phyloP scores from a whole-genome alignment of 2,113 vertebrate genomes.

The Tetrao urogallus region DNA sequence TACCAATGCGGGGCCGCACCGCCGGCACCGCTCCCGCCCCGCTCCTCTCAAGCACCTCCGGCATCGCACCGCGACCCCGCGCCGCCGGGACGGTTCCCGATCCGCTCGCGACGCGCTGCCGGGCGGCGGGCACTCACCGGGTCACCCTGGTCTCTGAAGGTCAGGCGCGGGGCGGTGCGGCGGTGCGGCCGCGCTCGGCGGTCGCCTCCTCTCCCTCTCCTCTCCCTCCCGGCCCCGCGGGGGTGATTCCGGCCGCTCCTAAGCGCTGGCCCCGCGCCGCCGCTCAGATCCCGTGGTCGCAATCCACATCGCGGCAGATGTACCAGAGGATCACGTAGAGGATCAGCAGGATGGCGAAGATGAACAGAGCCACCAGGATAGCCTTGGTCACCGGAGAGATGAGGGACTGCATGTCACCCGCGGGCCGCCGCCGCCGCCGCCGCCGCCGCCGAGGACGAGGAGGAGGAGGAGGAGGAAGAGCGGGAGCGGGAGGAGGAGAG shows the following conservation, averaged over 20 bases:
- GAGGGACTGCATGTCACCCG: slow-evolving; percentile 94
- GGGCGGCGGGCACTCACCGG: slow-evolving; percentile 63
- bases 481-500: background rate
- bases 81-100: background rate
- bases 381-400: slow-evolving; percentile 97
- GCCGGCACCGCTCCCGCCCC: background rate
- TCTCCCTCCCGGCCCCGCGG: background rate
- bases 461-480: background rate
- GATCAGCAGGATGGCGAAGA: slow-evolving; percentile 97
- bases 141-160: slow-evolving; percentile 76
- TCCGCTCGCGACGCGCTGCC: background rate
- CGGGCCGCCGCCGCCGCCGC: slow-evolving; percentile 57
- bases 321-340: slow-evolving; percentile 99
- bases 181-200: slow-evolving; percentile 7
- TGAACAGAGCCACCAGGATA: slow-evolving; percentile 94
- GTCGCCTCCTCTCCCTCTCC: background rate
- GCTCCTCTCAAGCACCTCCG: background rate
- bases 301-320: slow-evolving; percentile 98
- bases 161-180: slow-evolving; percentile 62
- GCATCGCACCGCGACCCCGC: background rate
- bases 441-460: background rate
- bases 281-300: slow-evolving; percentile 94
- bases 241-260: slow-evolving; percentile 22
- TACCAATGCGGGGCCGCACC: slow-evolving; percentile 59
- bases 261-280: slow-evolving; percentile 57